These are phyloP conservation scores for Promerops cafer DNA, from an alignment of 2,113 vertebrate species.

Conservation along the genomic window DNA sequence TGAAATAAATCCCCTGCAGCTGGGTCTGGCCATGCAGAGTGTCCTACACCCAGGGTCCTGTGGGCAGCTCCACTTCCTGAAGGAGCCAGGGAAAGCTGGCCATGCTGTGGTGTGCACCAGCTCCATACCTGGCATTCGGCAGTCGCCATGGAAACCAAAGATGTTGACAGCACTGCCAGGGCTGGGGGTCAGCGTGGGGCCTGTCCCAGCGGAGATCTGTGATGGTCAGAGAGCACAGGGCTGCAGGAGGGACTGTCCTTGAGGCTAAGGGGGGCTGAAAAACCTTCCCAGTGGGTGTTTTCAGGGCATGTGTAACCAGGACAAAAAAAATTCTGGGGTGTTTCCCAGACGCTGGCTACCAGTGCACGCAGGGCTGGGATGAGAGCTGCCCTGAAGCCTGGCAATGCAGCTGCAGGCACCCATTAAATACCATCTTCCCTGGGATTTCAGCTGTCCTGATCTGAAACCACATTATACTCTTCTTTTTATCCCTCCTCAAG, in stretches of 20 bases:
- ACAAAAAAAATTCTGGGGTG: neutral
- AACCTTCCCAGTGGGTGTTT: neutral
- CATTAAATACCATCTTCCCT: no score
- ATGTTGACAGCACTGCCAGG: neutral
- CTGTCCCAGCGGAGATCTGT: fast-evolving
- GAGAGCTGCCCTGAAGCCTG: neutral
- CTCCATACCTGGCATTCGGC: neutral
- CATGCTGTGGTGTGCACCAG: neutral
- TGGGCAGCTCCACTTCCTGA: neutral
- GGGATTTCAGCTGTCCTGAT: neutral
- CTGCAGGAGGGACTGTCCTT: neutral
- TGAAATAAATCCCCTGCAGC: neutral
- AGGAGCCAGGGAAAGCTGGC: neutral
- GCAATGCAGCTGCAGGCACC: neutral
- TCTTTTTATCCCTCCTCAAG: neutral
- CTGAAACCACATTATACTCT: neutral
- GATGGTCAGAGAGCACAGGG: fast-evolving
- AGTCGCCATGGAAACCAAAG: neutral
- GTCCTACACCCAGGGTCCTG: fast-evolving
- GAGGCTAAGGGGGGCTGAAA: neutral
- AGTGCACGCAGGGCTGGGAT: neutral
- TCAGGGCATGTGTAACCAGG: neutral
- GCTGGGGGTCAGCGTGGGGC: neutral
- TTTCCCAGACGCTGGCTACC: neutral
- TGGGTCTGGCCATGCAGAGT: fast-evolving